Base-by-base conservation (phyloP, 1,140 invertebrate species). In the Babylonia areolata region DNA sequence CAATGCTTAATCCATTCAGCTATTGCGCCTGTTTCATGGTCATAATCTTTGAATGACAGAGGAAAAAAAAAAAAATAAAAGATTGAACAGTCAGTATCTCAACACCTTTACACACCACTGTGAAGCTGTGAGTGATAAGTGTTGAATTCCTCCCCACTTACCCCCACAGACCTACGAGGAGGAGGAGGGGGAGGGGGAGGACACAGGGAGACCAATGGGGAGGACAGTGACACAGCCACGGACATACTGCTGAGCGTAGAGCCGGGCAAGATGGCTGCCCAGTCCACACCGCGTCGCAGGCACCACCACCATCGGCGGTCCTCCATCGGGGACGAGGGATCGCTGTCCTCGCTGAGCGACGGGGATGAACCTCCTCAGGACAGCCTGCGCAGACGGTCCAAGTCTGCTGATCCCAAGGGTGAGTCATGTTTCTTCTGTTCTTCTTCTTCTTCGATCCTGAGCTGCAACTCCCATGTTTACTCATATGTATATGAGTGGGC, bases 171-270 rank as follows among this genome's bases (percentile, higher is more conserved):
- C 39, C 20, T 82, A 31, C 81, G 35, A 2, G 64, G 83, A 20
- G 46, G 46, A 12, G n/a, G n/a, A n/a, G n/a, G n/a, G n/a, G n/a
- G 28, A 83, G 20, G 35, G 2, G 64, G 83, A 20, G 46, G 46
- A 12, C 87, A 88, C 40, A 82, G 82, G n/a, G 90, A 90, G 31
- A 87, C 87, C 6, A 79, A 39, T 35, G 91, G 87, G n/a, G 88
- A 92, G 54, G 87, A 88, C 35, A 91, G 90, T 54, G 91, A 92
- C 84, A 92, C 91, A 33, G 89, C 89, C 17, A 92, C 91, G 35
- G 91, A 92, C 39, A 91, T 91, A 40, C 86, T 92, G 23, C 85
- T 92, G 31, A 84, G 35, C 23, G 81, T 37, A 12, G 86, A 81
- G 81, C 54, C 81, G 58, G 64, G 58, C 35, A 81, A n/a, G 73